Evolutionary conservation across 2,888 invertebrate genomes (phyloP).

Genomic region (Harpagoxenus sublaevis): DNA sequence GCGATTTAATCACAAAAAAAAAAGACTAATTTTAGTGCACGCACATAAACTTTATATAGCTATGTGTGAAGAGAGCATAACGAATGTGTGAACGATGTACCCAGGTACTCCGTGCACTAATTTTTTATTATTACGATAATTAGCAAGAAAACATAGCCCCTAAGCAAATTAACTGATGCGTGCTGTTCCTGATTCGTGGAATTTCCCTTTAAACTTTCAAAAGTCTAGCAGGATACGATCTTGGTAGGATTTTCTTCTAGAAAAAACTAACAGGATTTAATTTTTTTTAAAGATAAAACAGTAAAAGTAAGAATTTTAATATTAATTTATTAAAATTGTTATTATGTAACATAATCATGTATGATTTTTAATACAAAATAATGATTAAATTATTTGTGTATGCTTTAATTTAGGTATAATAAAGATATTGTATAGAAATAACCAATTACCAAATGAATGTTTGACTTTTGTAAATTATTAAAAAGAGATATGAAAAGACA

Average conservation of each 20-base stretch:
- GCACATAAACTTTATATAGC: conserved; percentile 22
- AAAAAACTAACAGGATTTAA: neutral
- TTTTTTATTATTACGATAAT: conserved; percentile 64
- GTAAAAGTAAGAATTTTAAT: neutral
- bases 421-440: neutral
- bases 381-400: neutral
- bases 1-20: conserved; percentile 28
- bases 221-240: neutral
- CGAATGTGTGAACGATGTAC: conserved; percentile 67
- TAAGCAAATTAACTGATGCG: neutral
- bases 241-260: neutral
- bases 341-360: neutral
- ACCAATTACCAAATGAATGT: neutral
- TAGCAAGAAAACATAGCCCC: conserved; percentile 53
- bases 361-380: neutral
- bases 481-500: neutral
- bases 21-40: conserved; percentile 52
- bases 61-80: conserved; percentile 83
- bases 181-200: neutral
- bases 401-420: neutral
- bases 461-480: neutral
- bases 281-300: neutral
- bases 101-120: conserved; percentile 47
- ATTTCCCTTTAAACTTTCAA: conserved; percentile 24
- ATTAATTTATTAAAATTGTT: neutral